phyloP scores from a whole-genome alignment of 1,140 invertebrate species.

The Drosophila lini region DNA sequence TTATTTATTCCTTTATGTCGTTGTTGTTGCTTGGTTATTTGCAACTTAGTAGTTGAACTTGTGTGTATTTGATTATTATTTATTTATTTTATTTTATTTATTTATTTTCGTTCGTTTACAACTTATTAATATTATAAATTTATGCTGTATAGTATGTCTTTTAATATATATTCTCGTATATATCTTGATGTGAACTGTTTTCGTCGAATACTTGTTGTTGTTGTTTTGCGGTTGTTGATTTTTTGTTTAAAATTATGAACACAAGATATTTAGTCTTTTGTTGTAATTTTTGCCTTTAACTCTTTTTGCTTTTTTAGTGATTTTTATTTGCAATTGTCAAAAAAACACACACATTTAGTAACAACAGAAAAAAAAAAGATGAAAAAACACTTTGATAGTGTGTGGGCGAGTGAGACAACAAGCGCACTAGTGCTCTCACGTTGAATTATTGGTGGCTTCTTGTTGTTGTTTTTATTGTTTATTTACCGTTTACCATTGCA shows the following conservation, averaged over 20 bases:
- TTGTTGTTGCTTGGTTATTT: slow-evolving; percentile 30
- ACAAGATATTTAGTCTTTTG: slow-evolving; percentile 74
- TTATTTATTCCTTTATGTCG: slow-evolving; percentile 23
- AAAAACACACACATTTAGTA: slow-evolving; percentile 14
- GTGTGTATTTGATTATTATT: slow-evolving; percentile 1
- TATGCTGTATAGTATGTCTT: slow-evolving; percentile 24
- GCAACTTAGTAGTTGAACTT: slow-evolving; percentile 4
- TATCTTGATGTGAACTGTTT: slow-evolving; percentile 29
- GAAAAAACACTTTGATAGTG: slow-evolving; percentile 9
- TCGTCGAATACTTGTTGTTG: slow-evolving; percentile 46
- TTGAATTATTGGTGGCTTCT: slow-evolving; percentile 12
- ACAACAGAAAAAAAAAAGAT: slow-evolving; percentile 14
- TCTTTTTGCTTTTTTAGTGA: slow-evolving; percentile 12
- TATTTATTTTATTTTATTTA: background rate
- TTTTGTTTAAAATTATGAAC: slow-evolving; percentile 76
- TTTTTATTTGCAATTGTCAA: slow-evolving; percentile 12
- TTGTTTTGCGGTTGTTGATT: slow-evolving; percentile 17
- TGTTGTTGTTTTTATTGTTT: slow-evolving; percentile 24
- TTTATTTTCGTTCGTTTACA: slow-evolving; percentile 35
- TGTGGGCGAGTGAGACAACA: slow-evolving; percentile 10
- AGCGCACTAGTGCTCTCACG: slow-evolving; percentile 3
- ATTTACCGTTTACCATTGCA: slow-evolving; percentile 38
- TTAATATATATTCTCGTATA: slow-evolving; percentile 40
- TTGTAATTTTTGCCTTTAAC: slow-evolving; percentile 44
- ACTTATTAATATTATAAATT: slow-evolving; percentile 38